phyloP scores from a whole-genome alignment of 1,140 invertebrate species.

The Stegodyphus mimosarum region DNA sequence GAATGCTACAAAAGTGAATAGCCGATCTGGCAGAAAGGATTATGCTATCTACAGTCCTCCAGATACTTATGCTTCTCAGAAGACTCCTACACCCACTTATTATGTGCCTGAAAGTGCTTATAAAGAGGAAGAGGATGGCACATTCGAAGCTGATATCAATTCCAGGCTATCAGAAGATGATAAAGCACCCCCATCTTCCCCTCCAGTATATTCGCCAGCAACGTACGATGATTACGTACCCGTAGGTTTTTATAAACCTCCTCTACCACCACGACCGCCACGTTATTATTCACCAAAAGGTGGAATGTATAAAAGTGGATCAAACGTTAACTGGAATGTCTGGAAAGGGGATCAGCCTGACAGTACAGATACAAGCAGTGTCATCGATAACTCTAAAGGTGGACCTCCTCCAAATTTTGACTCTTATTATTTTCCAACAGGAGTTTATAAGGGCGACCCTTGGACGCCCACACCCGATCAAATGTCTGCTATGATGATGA shows the following conservation, averaged over 20 bases:
- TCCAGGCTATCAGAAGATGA: not conserved
- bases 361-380: not conserved
- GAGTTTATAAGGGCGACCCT: slow-evolving; percentile 20
- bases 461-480: slow-evolving; percentile 39
- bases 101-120: not conserved
- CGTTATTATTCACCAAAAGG: not conserved
- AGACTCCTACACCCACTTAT: slow-evolving; percentile 10
- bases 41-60: slow-evolving; percentile 31
- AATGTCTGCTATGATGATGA: slow-evolving; percentile 28
- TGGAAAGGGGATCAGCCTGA: slow-evolving; percentile 45
- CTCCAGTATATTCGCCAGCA: not conserved
- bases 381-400: not conserved
- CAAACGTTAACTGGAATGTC: slow-evolving; percentile 43
- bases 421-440: slow-evolving; percentile 14
- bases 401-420: slow-evolving; percentile 14
- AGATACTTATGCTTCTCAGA: slow-evolving; percentile 19
- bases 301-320: slow-evolving; percentile 31
- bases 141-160: not conserved
- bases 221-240: not conserved
- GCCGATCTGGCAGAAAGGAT: slow-evolving; percentile 6
- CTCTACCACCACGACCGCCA: not conserved
- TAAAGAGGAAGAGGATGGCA: not conserved
- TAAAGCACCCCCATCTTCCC: not conserved
- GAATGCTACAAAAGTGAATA: slow-evolving; percentile 1
- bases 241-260: slow-evolving; percentile 2